A percentile compares a stretch with the other conserved stretches of the same genome.
These are phyloP conservation scores for Menura novaehollandiae DNA, from an alignment of 2,113 vertebrate genomes.

Conservation along the genomic window DNA sequence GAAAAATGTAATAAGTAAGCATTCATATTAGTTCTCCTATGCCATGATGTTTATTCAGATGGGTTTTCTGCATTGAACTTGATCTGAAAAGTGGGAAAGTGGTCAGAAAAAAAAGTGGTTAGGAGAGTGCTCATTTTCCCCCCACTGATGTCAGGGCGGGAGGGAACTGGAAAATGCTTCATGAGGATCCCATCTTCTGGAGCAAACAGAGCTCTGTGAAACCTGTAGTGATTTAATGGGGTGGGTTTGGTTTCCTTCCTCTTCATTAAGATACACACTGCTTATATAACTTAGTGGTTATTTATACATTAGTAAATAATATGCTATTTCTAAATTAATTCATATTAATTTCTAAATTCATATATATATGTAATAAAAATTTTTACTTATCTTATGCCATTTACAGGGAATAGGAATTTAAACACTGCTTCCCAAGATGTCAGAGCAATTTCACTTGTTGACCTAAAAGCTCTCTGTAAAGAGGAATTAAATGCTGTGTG, in stretches of 20 bases:
- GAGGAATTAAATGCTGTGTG: background rate
- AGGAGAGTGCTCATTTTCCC: background rate
- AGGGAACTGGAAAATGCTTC: background rate
- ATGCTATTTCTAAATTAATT: background rate
- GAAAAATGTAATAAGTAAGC: background rate
- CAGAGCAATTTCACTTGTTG: background rate
- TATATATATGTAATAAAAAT: background rate
- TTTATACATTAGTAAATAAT: background rate
- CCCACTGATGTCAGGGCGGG: background rate
- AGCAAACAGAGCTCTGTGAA: background rate
- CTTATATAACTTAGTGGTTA: background rate
- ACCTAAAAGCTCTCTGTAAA: background rate
- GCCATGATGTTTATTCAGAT: background rate
- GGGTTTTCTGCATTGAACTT: background rate
- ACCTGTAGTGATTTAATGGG: background rate
- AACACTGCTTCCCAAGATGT: background rate
- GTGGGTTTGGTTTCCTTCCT: background rate
- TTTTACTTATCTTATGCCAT: background rate
- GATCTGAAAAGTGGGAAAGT: background rate
- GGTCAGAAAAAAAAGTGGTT: background rate
- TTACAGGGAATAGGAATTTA: background rate
- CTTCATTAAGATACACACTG: background rate
- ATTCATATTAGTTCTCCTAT: background rate
- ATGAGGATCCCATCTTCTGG: background rate
- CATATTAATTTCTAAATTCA: background rate